These are phyloP conservation scores for Agrotis exclamationis DNA, from an alignment of 2,888 invertebrate genomes.

Conservation along the genomic window DNA sequence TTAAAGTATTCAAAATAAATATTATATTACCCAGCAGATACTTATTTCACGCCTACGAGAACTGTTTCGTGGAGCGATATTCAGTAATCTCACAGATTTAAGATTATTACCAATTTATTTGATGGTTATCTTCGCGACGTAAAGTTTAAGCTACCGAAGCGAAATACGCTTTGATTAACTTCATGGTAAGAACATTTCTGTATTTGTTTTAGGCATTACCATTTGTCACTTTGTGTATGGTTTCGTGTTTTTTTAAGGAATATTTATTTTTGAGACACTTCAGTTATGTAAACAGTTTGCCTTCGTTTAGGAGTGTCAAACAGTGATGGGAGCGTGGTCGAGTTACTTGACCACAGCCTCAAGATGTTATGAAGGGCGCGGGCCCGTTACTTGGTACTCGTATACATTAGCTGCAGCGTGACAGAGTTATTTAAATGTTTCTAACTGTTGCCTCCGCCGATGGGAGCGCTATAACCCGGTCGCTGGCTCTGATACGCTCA, in stretches of 20 bases:
- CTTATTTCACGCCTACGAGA: constrained; percentile 69
- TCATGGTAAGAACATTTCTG: constrained; percentile 46
- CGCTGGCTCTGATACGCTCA: constrained; percentile 71
- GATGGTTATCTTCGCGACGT: constrained; percentile 67
- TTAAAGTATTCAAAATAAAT: constrained; percentile 78
- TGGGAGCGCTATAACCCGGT: constrained; percentile 81
- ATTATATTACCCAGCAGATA: constrained; percentile 67
- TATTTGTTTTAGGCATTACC: constrained; percentile 66
- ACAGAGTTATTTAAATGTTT: constrained; percentile 87
- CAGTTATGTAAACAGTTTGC: constrained; percentile 78
- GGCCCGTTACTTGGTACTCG: constrained; percentile 83
- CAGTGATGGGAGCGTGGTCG: constrained; percentile 68
- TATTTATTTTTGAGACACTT: constrained; percentile 71
- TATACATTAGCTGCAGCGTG: constrained; percentile 81
- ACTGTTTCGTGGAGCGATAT: constrained; percentile 53
- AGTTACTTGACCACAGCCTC: constrained; percentile 59
- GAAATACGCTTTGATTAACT: constrained; percentile 57
- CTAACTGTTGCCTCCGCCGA: constrained; percentile 81
- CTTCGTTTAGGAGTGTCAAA: constrained; percentile 75
- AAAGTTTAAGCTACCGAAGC: constrained; percentile 64
- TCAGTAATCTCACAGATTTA: constrained; percentile 67
- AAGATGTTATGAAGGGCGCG: constrained; percentile 83
- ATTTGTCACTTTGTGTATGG: constrained; percentile 65
- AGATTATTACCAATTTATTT: constrained; percentile 73
- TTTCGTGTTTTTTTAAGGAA: constrained; percentile 51